Evolutionary conservation across 2,113 vertebrate genomes (phyloP), one percentile per base, ranked within the genome.

Genomic region (Chaenocephalus aceratus): DNA sequence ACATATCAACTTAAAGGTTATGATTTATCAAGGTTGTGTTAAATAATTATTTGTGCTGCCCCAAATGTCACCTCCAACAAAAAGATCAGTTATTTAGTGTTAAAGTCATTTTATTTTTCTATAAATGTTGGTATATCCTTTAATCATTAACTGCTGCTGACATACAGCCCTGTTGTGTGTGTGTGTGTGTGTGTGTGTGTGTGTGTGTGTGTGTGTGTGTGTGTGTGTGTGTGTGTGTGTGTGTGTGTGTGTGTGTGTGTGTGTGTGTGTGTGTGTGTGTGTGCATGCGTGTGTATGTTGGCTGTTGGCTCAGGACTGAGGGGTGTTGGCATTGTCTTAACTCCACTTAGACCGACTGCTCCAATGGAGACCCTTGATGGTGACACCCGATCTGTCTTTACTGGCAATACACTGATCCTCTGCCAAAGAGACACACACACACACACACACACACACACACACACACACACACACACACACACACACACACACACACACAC

Each of bases 371-470:
- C 30, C 49, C 67, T 74, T 48, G n/a, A 26, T 60, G 21, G 65
- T 45, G 57, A 77, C 2, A 45, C 13, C 16, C 56, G 52, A 53
- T 54, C 78, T 82, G 75, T 46, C 60, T 59, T 41, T 41, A 41
- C 36, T 21, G 58, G 46, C 4, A 72, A 68, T n/a, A n/a, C 45
- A 45, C 13, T 62, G 61, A 76, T 71, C 16, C 21, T 74, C 14
- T 78, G 59, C 70, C 80, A 87, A 65, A 82, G 10, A 68, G 58
- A 80, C 69, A 61, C 67, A 57, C 63, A 34, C 46, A 18, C 46
- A 79, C 30, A 67, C 45, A 69, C 48, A 72, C 52, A 34, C 13
- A 4, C n/a, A 54, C n/a, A 48, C 54, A 51, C 23, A n/a, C 26
- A 26, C 26, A 26, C 26, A 26, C 26, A 26, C n/a, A 34, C 46